Evolutionary conservation across 2,888 invertebrate species (phyloP).

Genomic region (Hirtodrosophila histrioides): DNA sequence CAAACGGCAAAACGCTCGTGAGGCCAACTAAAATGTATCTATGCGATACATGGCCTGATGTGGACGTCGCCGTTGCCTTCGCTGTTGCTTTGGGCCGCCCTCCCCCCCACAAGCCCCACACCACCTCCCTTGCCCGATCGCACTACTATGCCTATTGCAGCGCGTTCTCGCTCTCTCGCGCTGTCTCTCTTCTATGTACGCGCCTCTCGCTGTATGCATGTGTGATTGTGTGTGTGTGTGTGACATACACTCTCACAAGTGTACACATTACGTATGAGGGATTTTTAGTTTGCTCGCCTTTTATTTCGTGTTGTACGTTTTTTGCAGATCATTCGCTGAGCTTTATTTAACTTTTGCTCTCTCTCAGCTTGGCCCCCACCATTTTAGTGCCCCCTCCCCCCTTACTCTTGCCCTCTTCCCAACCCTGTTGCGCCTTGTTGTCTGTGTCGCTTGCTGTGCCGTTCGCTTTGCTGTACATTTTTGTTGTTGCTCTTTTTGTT

Average conservation of each 20-base stretch:
- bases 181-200: conserved; percentile 4
- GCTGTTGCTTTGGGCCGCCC: not conserved
- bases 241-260: conserved; percentile 28
- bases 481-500: conserved; percentile 9
- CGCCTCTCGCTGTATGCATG: not conserved
- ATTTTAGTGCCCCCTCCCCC: conserved; percentile 11
- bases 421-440: conserved; percentile 35
- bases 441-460: conserved; percentile 50
- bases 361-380: conserved; percentile 43
- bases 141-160: conserved; percentile 52
- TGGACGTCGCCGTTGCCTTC: conserved; percentile 34
- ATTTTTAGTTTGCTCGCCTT: conserved; percentile 65
- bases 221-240: conserved; percentile 17
- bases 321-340: conserved; percentile 77
- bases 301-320: conserved; percentile 43
- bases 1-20: conserved; percentile 53
- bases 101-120: not conserved
- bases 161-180: conserved; percentile 17
- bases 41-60: conserved; percentile 76
- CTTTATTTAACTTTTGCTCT: conserved; percentile 81
- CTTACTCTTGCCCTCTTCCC: not conserved
- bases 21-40: conserved; percentile 71
- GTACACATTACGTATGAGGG: conserved; percentile 70
- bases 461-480: conserved; percentile 70
- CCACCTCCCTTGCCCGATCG: conserved; percentile 16